Conservation (phyloP, 2,888 invertebrate genomes). For the Andrena marginata region DNA sequence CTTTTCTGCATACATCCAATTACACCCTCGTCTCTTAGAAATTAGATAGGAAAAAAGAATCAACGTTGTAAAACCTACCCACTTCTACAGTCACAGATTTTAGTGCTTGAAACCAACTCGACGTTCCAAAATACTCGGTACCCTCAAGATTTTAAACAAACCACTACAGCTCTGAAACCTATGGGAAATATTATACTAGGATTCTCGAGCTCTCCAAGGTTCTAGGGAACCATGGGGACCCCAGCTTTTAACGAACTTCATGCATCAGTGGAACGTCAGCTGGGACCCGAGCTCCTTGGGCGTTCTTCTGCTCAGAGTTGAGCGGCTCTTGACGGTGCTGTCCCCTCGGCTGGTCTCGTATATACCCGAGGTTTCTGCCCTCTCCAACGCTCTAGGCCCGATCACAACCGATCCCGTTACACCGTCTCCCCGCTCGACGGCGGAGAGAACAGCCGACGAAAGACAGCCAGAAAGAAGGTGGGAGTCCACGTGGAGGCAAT, state of each 20-base stretch:
- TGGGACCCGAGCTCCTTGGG: not conserved
- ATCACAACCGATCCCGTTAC: constrained; percentile 80
- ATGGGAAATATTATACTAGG: not conserved
- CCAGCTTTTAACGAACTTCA: not conserved
- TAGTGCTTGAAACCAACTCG: no score
- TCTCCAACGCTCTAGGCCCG: constrained; percentile 35
- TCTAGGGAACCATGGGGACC: not conserved
- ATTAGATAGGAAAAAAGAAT: no score
- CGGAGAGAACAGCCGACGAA: constrained; percentile 20
- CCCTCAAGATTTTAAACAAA: no score
- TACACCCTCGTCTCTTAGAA: no score
- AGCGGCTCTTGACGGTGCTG: constrained; percentile 62
- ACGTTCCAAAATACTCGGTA: no score
- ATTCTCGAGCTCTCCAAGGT: not conserved
- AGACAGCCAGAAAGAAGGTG: constrained; percentile 42
- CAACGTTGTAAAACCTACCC: no score
- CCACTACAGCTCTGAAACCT: not conserved
- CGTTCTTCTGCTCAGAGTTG: constrained; percentile 11
- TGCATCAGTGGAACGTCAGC: not conserved
- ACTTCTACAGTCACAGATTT: no score
- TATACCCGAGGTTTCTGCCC: constrained; percentile 61
- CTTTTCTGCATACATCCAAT: no score
- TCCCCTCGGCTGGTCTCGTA: constrained; percentile 61
- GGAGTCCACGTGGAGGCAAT: constrained; percentile 75
- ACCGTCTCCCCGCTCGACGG: constrained; percentile 43